Conservation (phyloP, 2,797 vertebrate species). For the Argentina silus region DNA sequence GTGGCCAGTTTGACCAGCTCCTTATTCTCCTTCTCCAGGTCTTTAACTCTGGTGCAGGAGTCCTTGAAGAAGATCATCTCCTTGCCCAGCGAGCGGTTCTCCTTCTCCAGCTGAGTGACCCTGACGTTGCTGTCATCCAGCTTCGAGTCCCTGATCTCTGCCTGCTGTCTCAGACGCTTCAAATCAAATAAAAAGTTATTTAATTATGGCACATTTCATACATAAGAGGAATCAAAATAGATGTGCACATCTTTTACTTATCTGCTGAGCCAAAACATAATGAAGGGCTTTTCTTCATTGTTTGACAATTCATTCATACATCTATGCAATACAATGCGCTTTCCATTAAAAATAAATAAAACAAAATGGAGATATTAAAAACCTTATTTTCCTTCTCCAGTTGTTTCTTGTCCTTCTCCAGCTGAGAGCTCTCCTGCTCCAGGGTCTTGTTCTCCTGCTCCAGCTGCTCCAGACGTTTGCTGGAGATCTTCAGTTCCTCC, state of each 20-base stretch:
- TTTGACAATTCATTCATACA: too few species aligned
- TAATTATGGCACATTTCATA: too few species aligned
- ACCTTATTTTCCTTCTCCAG: slow-evolving; percentile 95
- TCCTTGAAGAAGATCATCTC: slow-evolving; percentile 92
- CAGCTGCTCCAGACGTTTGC: slow-evolving; percentile 94
- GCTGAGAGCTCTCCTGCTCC: slow-evolving; percentile 92
- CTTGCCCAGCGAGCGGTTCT: slow-evolving; percentile 91
- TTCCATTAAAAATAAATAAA: too few species aligned
- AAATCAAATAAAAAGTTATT: too few species aligned
- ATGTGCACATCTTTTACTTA: too few species aligned
- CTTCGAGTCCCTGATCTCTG: slow-evolving; percentile 93
- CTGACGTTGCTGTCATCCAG: slow-evolving; percentile 91
- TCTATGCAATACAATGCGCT: too few species aligned
- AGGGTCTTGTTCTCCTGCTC: slow-evolving; percentile 93
- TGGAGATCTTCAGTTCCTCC: slow-evolving; percentile 97
- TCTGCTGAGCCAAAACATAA: too few species aligned
- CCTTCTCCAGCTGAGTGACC: slow-evolving; percentile 89
- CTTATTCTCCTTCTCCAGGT: slow-evolving; percentile 94
- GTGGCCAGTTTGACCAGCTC: slow-evolving; percentile 91
- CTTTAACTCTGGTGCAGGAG: slow-evolving; percentile 87
- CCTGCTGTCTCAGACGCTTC: slow-evolving; percentile 89
- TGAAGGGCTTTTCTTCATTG: too few species aligned
- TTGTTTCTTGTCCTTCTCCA: slow-evolving; percentile 97
- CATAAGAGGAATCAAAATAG: too few species aligned
- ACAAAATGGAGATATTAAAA: too few species aligned